A percentile compares a stretch with the other conserved stretches of the same genome.
phyloP scores from a whole-genome alignment of 2,113 vertebrate species.

The Cynopterus brachyotis region DNA sequence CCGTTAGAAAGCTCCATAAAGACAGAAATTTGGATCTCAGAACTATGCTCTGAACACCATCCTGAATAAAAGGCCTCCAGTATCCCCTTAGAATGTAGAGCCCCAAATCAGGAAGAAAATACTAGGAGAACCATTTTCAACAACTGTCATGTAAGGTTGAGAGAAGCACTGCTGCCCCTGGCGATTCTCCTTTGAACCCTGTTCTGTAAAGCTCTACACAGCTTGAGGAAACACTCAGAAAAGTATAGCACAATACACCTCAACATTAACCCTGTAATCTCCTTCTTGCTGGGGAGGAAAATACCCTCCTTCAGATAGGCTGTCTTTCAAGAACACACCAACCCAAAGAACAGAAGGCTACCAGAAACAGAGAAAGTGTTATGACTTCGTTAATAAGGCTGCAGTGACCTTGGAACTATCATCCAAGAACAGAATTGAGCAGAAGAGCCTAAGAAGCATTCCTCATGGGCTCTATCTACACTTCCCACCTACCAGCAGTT shows the following conservation, averaged over 20 bases:
- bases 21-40: conserved; percentile 30
- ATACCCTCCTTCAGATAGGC: not conserved
- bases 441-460: not conserved
- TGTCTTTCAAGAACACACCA: conserved; percentile 14
- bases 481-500: not conserved
- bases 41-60: not conserved
- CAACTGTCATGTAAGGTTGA: not conserved
- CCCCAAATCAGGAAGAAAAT: not conserved
- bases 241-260: not conserved
- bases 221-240: not conserved
- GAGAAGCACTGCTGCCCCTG: not conserved
- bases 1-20: not conserved
- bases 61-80: not conserved
- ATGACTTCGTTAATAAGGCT: not conserved
- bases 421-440: not conserved
- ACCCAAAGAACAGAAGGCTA: not conserved
- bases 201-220: not conserved
- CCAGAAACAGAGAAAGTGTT: not conserved
- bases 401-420: not conserved
- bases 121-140: not conserved
- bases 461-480: not conserved
- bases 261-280: not conserved
- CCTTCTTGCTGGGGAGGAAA: not conserved
- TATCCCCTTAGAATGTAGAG: not conserved
- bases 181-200: not conserved